Base-by-base conservation (phyloP, 92 coral and sea anemone genomes). In the Zoanthus sociatus region DNA sequence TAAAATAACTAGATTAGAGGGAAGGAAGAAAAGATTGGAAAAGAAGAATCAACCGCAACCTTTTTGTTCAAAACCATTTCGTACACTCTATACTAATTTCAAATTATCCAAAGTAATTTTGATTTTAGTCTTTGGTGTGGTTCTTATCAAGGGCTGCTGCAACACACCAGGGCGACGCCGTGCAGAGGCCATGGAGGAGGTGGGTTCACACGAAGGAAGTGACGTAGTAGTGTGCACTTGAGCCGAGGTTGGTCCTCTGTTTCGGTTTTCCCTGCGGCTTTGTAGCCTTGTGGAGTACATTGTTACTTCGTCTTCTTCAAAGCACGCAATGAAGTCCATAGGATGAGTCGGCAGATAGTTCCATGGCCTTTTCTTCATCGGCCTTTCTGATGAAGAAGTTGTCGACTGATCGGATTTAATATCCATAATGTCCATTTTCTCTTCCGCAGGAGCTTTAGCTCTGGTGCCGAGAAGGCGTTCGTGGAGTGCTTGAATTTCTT, bases 271-370 rank as follows among this genome's bases (percentile, higher is more conserved):
- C 5, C 74, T 42, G 37, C 85, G 74, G 48, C 44, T 70, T 20
- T 66, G 70, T 16, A 81, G 75, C 51, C 85, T 46, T 26, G 85
- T 42, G 6, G 85, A 81, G 60, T 81, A 81, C 45, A 69, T 67
- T 14, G 66, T 55, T 46, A 63, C 20, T 10, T 81, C 85, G 7
- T 30, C 66, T 16, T 67, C 75, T 45, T 71, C 61, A 5, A 53
- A n/a, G 30, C 9, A 54, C 6, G 76, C 26, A 13, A 30, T 14
- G 16, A 50, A 18, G 63, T 21, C 75, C 46, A 60, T 71, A 15
- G 54, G 47, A 51, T 67, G 74, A 7, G 21, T n/a, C 12, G 48
- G 14, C 11, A 50, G 67, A 46, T 26, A 66, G 16, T 64, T 81
- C 66, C 31, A 64, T 6, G 85, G 21, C 26, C 76, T 45, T 66